Evolutionary conservation across 2,888 invertebrate species (phyloP).

Genomic region (Cacoxenus indagator): DNA sequence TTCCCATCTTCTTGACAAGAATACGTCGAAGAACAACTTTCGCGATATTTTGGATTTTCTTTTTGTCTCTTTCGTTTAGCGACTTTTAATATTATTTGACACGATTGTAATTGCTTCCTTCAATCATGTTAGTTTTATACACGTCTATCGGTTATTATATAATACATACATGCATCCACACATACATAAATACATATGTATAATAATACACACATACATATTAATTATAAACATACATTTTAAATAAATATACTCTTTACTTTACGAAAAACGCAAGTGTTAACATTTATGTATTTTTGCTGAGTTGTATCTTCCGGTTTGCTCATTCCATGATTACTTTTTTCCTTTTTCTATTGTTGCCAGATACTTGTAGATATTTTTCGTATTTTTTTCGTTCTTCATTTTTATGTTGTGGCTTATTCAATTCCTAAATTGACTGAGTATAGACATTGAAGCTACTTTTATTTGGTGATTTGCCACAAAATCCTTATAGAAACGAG

Average conservation of each 20-base stretch:
- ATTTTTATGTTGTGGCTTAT: constrained; percentile 17
- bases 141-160: constrained; percentile 26
- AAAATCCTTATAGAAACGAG: background rate
- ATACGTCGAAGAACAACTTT: too few species aligned
- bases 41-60: constrained; percentile 35
- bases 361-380: constrained; percentile 21
- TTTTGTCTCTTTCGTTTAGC: constrained; percentile 41
- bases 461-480: background rate
- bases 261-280: constrained; percentile 45
- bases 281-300: constrained; percentile 47
- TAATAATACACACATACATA: constrained; percentile 50
- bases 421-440: constrained; percentile 51
- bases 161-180: constrained; percentile 44
- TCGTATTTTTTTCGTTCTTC: background rate
- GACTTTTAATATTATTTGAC: constrained; percentile 55
- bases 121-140: constrained; percentile 31
- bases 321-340: background rate
- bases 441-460: constrained; percentile 23
- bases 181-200: constrained; percentile 43
- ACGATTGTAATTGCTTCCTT: constrained; percentile 65
- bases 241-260: constrained; percentile 7
- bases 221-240: constrained; percentile 35
- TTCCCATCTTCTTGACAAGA: too few species aligned
- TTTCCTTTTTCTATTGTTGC: constrained; percentile 2
- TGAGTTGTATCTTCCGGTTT: constrained; percentile 4